A percentile compares a stretch with the other conserved stretches of the same genome.
These are phyloP conservation scores for Heloderma charlesbogerti DNA, from an alignment of 2,113 vertebrate species.

Conservation along the genomic window DNA sequence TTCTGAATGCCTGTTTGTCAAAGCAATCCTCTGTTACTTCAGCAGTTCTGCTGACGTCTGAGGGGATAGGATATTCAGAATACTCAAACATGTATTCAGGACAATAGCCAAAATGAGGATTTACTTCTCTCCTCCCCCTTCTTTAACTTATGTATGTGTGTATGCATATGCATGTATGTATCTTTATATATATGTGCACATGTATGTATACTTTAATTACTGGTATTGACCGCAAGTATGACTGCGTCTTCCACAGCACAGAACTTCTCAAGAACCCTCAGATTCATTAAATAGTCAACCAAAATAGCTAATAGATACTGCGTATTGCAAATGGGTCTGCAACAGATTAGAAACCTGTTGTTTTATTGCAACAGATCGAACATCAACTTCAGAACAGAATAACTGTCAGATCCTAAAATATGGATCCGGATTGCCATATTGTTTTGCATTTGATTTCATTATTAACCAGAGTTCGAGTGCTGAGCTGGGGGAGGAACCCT, in stretches of 20 bases:
- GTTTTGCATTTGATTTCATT: neutral
- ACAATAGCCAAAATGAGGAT: neutral
- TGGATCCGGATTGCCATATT: neutral
- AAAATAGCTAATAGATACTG: neutral
- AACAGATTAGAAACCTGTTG: slow-evolving; percentile 43
- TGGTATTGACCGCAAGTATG: fast-evolving
- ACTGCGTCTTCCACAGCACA: neutral
- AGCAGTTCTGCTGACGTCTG: neutral
- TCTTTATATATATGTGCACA: no score
- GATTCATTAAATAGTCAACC: neutral
- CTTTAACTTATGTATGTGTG: neutral
- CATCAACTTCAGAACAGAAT: slow-evolving; percentile 26
- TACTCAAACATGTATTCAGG: neutral
- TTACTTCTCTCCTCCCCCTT: neutral
- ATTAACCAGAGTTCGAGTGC: neutral
- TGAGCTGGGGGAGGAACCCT: neutral
- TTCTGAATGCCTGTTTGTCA: neutral
- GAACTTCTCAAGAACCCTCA: neutral
- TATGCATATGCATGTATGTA: no score
- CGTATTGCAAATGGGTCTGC: slow-evolving; percentile 61
- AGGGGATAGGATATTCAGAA: neutral
- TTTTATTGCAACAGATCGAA: neutral
- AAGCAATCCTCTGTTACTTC: neutral
- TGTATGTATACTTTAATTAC: neutral
- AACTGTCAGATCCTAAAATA: slow-evolving; percentile 24